Base-by-base conservation (phyloP, 2,113 vertebrate species). In the Diadophis punctatus region DNA sequence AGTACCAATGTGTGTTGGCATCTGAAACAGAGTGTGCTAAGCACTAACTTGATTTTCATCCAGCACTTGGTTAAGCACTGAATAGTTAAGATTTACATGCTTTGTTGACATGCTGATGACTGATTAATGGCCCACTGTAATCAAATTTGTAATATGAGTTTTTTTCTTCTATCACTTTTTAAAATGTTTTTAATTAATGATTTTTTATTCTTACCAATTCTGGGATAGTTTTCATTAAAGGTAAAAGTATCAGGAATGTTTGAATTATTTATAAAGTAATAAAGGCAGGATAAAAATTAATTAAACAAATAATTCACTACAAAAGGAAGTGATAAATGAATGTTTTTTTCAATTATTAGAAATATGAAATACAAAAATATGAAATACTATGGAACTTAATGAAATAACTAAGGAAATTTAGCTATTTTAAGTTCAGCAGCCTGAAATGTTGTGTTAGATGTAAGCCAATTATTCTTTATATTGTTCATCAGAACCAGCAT, bases 351-450 rank as follows among this genome's bases (percentile, higher is more conserved):
- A 93, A 25, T 94, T 92, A 91, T 58, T 94, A 74, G 30, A 95
- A 87, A 92, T 20, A 49, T 91, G 88, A 94, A 74, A 91, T 10
- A 46, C 53, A 49, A 46, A 43, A 3, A 94, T 86, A 90, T 20
- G 93, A 90, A 88, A 80, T 30, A 39, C 9, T 74, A 51, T 87
- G 39, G 93, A 92, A 80, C 85, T 58, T 93, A 84, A 60, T 91
- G 94, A 94, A 95, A 95, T 87, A 95, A 96, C 94, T 16, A 95
- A 25, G 34, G 30, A 46, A 14, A 10, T n/a, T 87, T 49, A 49
- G 86, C n/a, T 91, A 48, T 55, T 74, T n/a, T 56, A 5, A 63
- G 9, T 58, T 49, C 68, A 58, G 10, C 7, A 58, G 1, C 23
- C 16, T 88, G 90, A 68, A 58, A 30, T 52, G 89, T 92, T 94